Base-by-base conservation (phyloP, 2,113 vertebrate genomes). In the Microcebus jonahi region DNA sequence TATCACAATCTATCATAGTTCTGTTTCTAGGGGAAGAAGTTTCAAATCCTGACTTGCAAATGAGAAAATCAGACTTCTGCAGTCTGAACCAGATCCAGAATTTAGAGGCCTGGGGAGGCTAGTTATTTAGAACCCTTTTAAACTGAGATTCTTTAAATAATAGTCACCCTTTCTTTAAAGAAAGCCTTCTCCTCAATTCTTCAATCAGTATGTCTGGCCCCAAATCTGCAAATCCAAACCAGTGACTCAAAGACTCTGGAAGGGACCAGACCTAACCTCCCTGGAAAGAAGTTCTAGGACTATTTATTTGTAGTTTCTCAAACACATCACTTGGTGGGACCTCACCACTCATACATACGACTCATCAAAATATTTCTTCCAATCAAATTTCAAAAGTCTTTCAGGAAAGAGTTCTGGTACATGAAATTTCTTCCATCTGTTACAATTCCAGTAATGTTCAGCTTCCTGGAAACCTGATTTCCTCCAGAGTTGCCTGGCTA, bases 281-380 rank as follows among this genome's bases (percentile, higher is more conserved):
- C 77, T 63, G 50, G 5, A 79, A 95, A 90, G 29, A 34, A n/a
- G 25, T 55, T 87, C 17, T 53, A 79, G 25, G 36, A 83, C 17
- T 36, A 81, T 29, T 84, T 18, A n/a, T 50, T 45, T 67, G 6
- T 61, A 92, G 27, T 80, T 92, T 95, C 65, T 83, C 29, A 76
- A 90, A n/a, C 14, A n/a, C 25, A 94, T 17, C 8, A 10, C 50
- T 55, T 29, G 20, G 23, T 29, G 42, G 50, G 61, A 53, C 1
- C 10, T 89, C 55, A 57, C 20, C 1, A 57, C 27, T 88, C 86
- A 65, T 5, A 1, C 17, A 71, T 1, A 14, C 13, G 23, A 68
- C 21, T 83, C 79, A 84, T 87, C 82, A 88, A 86, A 90, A 90
- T 90, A 80, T 53, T 92, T 84, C 68, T 84, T 53, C 65, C 70